Conservation (phyloP, 2,888 invertebrate genomes). For the Habrosyne pyritoides region DNA sequence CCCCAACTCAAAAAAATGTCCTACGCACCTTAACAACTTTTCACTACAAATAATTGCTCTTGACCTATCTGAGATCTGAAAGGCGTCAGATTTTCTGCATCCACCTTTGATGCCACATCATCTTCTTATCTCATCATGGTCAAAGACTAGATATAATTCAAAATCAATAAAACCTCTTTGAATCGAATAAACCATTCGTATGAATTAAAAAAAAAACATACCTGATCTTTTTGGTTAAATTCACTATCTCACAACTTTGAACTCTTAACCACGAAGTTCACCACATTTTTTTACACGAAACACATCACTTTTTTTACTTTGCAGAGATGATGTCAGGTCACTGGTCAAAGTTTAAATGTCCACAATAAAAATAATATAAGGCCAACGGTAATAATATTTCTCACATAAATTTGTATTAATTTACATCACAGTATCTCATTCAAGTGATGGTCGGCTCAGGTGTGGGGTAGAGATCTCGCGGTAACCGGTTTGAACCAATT, state of each 20-base stretch:
- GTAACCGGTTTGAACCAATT: slow-evolving; percentile 34
- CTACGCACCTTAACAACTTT: no score
- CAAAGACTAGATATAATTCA: no score
- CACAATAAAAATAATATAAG: slow-evolving; percentile 30
- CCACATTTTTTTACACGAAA: background rate
- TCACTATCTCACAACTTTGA: background rate
- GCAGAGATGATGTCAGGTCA: slow-evolving; percentile 26
- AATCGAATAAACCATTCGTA: no score
- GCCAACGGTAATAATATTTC: slow-evolving; percentile 59
- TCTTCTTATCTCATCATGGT: no score
- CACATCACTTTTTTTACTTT: background rate
- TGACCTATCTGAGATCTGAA: no score
- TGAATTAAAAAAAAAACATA: no score
- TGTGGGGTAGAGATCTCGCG: slow-evolving; percentile 27
- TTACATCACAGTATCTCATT: slow-evolving; percentile 44
- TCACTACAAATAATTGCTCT: no score
- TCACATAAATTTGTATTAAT: slow-evolving; percentile 71
- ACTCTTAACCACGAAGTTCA: background rate
- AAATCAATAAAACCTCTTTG: no score
- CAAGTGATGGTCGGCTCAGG: slow-evolving; percentile 20
- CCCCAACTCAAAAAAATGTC: no score
- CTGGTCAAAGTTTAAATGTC: slow-evolving; percentile 54
- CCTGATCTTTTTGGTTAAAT: background rate
- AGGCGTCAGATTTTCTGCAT: no score
- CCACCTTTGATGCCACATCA: no score